Percentiles rank a stretch among this genome's conserved stretches.
These are phyloP conservation scores for Dione vanillae DNA, from an alignment of 2,888 invertebrate genomes.

Conservation along the genomic window DNA sequence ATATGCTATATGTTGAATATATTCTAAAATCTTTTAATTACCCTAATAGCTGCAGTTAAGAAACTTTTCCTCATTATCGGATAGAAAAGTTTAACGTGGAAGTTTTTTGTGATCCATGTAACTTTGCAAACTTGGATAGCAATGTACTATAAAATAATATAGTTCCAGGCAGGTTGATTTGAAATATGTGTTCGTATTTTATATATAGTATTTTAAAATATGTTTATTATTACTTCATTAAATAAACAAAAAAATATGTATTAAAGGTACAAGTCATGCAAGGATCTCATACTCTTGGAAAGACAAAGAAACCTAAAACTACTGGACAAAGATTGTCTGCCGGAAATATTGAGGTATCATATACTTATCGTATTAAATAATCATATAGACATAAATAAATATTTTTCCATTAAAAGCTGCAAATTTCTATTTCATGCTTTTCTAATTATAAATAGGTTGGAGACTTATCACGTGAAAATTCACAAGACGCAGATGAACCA, in stretches of 20 bases:
- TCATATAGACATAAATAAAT: not conserved
- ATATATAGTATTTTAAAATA: not conserved
- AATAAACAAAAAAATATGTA: not conserved
- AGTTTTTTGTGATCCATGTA: conserved; percentile 37
- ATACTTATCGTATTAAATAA: not conserved
- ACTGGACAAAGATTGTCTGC: conserved; percentile 91
- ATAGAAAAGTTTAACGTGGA: conserved; percentile 38
- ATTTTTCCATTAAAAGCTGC: not conserved
- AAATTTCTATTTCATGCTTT: conserved; percentile 1
- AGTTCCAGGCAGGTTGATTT: not conserved
- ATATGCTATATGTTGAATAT: not conserved
- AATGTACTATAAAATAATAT: conserved; percentile 29
- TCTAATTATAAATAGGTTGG: conserved; percentile 75
- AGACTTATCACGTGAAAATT: conserved; percentile 88
- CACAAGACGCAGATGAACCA: conserved; percentile 87
- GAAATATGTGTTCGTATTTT: not conserved
- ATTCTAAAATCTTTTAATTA: not conserved
- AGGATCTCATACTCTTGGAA: conserved; percentile 92
- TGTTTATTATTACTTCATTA: not conserved
- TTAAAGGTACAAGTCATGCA: conserved; percentile 86
- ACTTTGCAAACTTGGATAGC: conserved; percentile 39
- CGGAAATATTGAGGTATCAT: conserved; percentile 89
- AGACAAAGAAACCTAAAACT: conserved; percentile 91
- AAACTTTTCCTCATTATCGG: conserved; percentile 43
- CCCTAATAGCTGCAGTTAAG: conserved; percentile 14